Evolutionary conservation across 53 echinoderm and acorn worm species (phyloP).

Genomic region (Luidia sarsii): DNA sequence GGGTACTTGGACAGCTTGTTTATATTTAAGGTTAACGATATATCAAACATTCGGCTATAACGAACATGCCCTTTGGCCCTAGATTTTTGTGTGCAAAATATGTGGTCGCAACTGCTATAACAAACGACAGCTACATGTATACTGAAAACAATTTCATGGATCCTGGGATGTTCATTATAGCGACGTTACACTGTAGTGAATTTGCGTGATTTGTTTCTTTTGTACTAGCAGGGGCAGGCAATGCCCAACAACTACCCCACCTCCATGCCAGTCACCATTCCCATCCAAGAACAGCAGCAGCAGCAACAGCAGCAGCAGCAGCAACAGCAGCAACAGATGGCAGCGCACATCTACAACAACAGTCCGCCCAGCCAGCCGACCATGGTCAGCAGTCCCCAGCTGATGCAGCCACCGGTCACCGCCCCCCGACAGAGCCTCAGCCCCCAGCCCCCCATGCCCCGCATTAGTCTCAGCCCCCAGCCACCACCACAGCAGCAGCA

Average conservation of each 20-base stretch:
- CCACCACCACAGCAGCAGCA: conserved; percentile 59
- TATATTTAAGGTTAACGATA: no score
- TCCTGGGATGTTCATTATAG: no score
- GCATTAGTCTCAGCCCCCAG: conserved; percentile 68
- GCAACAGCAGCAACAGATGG: conserved; percentile 22
- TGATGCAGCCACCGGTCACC: conserved; percentile 88
- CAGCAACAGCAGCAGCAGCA: conserved; percentile 19
- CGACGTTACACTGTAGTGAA: no score
- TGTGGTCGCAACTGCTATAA: no score
- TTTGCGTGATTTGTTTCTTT: no score
- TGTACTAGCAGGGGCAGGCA: conserved; percentile 52
- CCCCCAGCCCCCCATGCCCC: conserved; percentile 74
- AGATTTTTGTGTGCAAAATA: no score
- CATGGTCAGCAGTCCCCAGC: conserved; percentile 78
- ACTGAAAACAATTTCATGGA: no score
- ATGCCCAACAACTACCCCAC: conserved; percentile 78
- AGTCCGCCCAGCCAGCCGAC: conserved; percentile 48
- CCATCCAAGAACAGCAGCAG: conserved; percentile 53
- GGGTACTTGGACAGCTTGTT: no score
- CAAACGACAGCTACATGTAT: no score
- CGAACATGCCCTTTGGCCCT: no score
- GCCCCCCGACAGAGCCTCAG: conserved; percentile 81
- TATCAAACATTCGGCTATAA: no score
- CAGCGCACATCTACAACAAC: conserved; percentile 41
- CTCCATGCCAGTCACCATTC: conserved; percentile 93